Base-by-base conservation (phyloP, 1,140 invertebrate species). In the Cydia splendana region DNA sequence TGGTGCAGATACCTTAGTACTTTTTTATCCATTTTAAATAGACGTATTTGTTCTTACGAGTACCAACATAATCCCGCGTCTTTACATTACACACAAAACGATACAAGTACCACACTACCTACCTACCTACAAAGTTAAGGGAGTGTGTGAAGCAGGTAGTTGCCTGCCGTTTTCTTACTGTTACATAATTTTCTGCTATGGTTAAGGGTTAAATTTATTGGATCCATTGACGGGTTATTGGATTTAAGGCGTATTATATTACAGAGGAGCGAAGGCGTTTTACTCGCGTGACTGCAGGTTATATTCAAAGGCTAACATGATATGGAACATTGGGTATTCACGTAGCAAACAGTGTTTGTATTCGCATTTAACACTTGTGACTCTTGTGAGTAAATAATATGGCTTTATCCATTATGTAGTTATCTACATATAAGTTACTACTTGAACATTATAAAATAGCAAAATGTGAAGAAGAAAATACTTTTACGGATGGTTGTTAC, bases 241-340 rank as follows among this genome's bases (percentile, higher is more conserved):
- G 67, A 71, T 71, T 71, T 71, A 71, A 71, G 67, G n/a, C 67
- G 67, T 71, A 71, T 71, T 71, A 71, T 18, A 38, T 69, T 69
- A 69, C 65, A 13, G 4, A 30, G 65, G 13, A 71, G 4, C 15
- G 65, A 4, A 71, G 34, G 67, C 34, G 67, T n/a, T 45, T 10
- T 62, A 62, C 15, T 53, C 4, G 51, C 57, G 57, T 24, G 6
- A 20, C 15, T 62, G 57, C 9, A 62, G 18, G 57, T 24, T 62
- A 24, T 24, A 24, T 24, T 24, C 24, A 24, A 51, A 51, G 15
- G 48, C 13, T n/a, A 51, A 53, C 51, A n/a, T 53, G 13, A 53
- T 53, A 53, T 53, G 51, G n/a, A n/a, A 53, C 51, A 53, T n/a
- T 53, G 13, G n/a, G 51, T 53, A 53, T 53, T 53, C 45, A 48